Percentiles rank a stretch among this genome's conserved stretches.
phyloP scores from a whole-genome alignment of 2,113 vertebrate species.

The Laticauda laticaudata region DNA sequence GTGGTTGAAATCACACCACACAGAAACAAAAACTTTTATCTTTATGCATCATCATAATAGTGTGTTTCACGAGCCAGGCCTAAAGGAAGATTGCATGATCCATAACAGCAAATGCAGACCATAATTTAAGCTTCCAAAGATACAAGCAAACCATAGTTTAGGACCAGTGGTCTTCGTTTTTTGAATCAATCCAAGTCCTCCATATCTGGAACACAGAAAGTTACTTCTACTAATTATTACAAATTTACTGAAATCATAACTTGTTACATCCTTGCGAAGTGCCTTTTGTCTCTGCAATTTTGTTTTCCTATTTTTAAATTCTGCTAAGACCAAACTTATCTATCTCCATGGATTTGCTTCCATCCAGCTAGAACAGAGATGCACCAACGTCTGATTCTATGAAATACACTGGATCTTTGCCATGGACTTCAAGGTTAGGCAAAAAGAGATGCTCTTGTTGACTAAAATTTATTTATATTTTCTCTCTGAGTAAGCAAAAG shows the following conservation, averaged over 20 bases:
- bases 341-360: background rate
- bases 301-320: background rate
- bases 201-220: background rate
- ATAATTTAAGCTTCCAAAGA: background rate
- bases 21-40: background rate
- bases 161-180: background rate
- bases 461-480: background rate
- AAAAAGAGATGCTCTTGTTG: background rate
- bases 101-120: background rate
- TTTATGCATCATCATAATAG: background rate
- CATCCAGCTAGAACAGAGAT: background rate
- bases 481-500: accelerated
- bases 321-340: background rate
- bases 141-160: background rate
- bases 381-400: background rate
- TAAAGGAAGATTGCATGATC: background rate
- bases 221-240: background rate
- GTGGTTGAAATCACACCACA: background rate
- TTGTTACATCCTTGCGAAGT: background rate
- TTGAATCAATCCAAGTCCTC: background rate
- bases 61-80: background rate
- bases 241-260: background rate
- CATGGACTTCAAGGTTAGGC: background rate
- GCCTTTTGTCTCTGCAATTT: background rate
- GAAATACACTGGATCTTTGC: slow-evolving; percentile 19